Evolutionary conservation across 2,113 vertebrate genomes (phyloP), one percentile per base, ranked within the genome.

Genomic region (Orientallactaga bullata): DNA sequence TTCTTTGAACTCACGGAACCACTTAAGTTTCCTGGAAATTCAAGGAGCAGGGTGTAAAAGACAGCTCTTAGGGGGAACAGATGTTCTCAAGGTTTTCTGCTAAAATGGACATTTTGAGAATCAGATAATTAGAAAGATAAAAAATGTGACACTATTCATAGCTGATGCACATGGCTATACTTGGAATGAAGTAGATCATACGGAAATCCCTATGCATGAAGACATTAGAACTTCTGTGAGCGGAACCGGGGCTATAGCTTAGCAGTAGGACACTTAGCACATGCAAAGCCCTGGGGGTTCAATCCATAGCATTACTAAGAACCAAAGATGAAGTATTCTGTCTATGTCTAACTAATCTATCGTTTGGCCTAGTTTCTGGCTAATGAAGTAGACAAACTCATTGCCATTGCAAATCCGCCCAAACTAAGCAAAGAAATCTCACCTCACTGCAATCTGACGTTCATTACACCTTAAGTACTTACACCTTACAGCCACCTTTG

Each of bases 391-490:
- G 2, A 72, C 20, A n/a, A 47, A 47, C 30, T 80, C 17, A 30
- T 24, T 69, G 55, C 11, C 51, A 72, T 76, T 68, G 37, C 47
- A 28, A 88, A 35, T 73, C 13, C 42, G 26, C 23, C 66, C 66
- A 18, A 81, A 37, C 47, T 71, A 90, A 87, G 35, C n/a, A 32
- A 65, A 20, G 24, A 85, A 58, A 26, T 24, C 37, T 73, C 39
- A 82, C 16, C 2, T 51, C n/a, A 3, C 16, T 37, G 65, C 47
- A 66, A 32, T n/a, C 77, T 68, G 35, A 42, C 76, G 4, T n/a
- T 58, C 4, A 37, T 60, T 86, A 90, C 71, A 60, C 83, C 42
- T 30, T 17, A 91, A 86, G 76, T 9, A 93, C 39, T 89, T 79
- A 88, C 73, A 55, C 24, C 51, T 12, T 30, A 89, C 37, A 85